Percentiles rank a stretch among this genome's conserved stretches.
Conservation (phyloP, 2,113 vertebrate genomes). For the Elaphurus davidianus region DNA sequence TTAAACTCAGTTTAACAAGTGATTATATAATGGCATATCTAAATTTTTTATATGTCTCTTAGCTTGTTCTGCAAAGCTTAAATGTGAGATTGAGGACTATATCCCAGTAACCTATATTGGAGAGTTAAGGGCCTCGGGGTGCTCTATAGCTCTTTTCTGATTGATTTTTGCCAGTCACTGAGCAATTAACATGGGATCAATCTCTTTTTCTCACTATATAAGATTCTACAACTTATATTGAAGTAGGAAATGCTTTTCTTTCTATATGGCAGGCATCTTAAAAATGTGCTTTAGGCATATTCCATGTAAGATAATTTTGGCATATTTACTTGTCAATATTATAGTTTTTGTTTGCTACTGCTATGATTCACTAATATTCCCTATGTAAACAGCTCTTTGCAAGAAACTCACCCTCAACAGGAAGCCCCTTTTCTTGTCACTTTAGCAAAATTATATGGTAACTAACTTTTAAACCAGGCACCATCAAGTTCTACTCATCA, state of each 20-base stretch:
- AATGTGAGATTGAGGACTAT: not conserved
- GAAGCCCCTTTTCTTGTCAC: not conserved
- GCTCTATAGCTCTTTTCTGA: not conserved
- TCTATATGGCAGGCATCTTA: not conserved
- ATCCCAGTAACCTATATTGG: not conserved
- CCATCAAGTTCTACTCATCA: not conserved
- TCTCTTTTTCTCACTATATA: not conserved
- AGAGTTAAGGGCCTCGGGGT: accelerated
- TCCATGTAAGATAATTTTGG: not conserved
- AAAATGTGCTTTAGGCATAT: not conserved
- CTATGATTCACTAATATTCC: not conserved
- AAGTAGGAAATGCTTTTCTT: not conserved
- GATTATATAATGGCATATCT: not conserved
- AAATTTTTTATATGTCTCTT: not conserved
- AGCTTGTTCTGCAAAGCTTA: not conserved
- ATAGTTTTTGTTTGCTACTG: not conserved
- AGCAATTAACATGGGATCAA: not conserved
- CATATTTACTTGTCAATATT: not conserved
- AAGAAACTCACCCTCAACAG: not conserved
- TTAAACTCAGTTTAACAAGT: not conserved
- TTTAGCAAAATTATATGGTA: not conserved
- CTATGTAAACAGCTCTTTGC: not conserved
- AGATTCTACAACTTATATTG: not conserved
- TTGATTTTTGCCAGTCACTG: not conserved
- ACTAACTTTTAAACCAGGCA: not conserved